Evolutionary conservation across 2,888 invertebrate species (phyloP).

Genomic region (Drosophila helvetica): DNA sequence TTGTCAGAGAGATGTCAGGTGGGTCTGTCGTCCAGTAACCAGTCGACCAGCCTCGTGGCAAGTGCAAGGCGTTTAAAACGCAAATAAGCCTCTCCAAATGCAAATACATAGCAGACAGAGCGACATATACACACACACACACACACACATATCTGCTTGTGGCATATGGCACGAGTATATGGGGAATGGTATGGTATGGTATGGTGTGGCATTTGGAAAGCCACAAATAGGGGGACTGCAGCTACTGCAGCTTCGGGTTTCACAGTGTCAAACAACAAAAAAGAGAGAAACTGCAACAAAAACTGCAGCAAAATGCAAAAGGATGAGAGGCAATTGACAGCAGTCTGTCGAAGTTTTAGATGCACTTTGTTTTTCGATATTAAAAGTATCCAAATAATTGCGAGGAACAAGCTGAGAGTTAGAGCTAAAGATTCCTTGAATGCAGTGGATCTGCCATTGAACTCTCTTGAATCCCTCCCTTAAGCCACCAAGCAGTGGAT

Average conservation of each 20-base stretch:
- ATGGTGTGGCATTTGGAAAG: constrained; percentile 46
- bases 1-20: constrained; percentile 56
- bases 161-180: constrained; percentile 16
- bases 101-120: constrained; percentile 17
- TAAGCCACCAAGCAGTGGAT: too few relatives aligned
- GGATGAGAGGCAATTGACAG: constrained; percentile 11
- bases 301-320: constrained; percentile 21
- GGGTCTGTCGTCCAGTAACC: not conserved
- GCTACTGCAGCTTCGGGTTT: constrained; percentile 30
- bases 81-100: constrained; percentile 59
- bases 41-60: constrained; percentile 44
- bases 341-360: not conserved
- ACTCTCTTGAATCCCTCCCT: too few relatives aligned
- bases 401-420: too few relatives aligned
- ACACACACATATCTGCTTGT: not conserved
- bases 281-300: constrained; percentile 14
- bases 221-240: constrained; percentile 50
- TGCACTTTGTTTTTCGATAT: not conserved
- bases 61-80: constrained; percentile 68
- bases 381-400: not conserved
- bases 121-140: constrained; percentile 16
- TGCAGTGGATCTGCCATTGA: too few relatives aligned
- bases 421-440: too few relatives aligned
- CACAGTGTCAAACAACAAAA: constrained; percentile 38
- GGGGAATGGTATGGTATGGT: constrained; percentile 16